Evolutionary conservation across 2,113 vertebrate genomes (phyloP), one percentile per base, ranked within the genome.

Genomic region (Callipepla californica): DNA sequence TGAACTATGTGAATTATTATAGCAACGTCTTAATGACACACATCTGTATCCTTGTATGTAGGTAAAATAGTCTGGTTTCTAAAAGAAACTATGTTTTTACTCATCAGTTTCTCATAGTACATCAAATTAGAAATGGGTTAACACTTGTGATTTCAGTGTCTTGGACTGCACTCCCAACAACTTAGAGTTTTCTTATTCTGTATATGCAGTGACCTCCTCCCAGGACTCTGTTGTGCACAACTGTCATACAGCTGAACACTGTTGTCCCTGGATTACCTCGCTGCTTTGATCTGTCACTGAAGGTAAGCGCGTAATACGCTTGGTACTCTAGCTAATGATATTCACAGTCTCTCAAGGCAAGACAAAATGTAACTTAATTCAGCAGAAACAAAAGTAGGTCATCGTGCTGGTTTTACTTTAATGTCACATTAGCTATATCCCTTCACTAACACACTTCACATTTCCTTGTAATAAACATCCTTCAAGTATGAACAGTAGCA

Each of bases 331-430:
- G 11, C 38, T 36, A 9, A n/a, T 66, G 87, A 42, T 61, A 81
- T 32, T 88, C 58, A 2, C n/a, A 34, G 69, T 13, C 13, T 83
- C 58, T 63, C 30, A 19, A 47, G 80, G 93, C 87, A 86, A 63
- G 62, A 83, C 89, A 65, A 55, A 73, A 47, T 63, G 57, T 48
- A 81, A 34, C 44, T 59, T 42, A 1, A 0, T 92, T 66, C 63
- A 83, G 61, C 86, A 76, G 85, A 82, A 57, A 62, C 68, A 61
- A 45, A 70, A 90, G 68, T 44, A 80, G 90, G 79, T 65, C 89
- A 72, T 50, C 12, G 3, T 57, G 78, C 73, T 85, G 50, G 12
- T 47, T 93, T 42, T 80, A 57, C n/a, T 85, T 92, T 83, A 85
- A 30, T 45, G 75, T 57, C 84, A 59, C 68, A 45, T 67, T 80